phyloP scores from a whole-genome alignment of 2,113 vertebrate genomes.

The Rhombomys opimus region DNA sequence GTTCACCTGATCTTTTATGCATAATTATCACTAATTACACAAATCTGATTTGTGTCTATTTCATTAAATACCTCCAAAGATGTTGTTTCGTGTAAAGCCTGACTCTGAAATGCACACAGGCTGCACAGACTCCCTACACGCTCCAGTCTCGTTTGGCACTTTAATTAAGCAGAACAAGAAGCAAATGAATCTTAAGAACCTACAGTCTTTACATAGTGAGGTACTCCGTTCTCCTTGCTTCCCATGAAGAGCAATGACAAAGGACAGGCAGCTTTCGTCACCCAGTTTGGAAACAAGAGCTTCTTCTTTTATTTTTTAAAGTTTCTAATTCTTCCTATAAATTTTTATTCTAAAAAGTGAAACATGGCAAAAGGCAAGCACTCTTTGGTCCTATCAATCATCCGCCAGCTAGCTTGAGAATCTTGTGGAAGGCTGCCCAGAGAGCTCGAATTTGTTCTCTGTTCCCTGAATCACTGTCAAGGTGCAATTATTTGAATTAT shows the following conservation, averaged over 20 bases:
- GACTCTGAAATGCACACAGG: neutral
- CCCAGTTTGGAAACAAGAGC: conserved; percentile 24
- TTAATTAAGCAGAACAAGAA: conserved; percentile 50
- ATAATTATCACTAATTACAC: conserved; percentile 22
- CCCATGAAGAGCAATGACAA: neutral
- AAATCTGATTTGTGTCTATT: conserved; percentile 42
- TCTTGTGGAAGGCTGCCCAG: conserved; percentile 51
- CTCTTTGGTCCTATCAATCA: conserved; percentile 57
- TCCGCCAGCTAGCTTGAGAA: conserved; percentile 8
- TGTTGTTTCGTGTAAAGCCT: neutral
- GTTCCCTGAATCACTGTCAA: conserved; percentile 50
- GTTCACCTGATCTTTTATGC: conserved; percentile 36
- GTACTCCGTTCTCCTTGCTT: neutral
- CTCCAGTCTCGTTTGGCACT: conserved; percentile 20
- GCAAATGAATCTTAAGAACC: neutral
- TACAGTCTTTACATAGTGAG: neutral
- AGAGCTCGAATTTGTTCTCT: conserved; percentile 26
- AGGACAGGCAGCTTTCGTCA: neutral
- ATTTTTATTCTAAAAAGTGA: conserved; percentile 69
- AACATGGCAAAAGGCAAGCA: conserved; percentile 28
- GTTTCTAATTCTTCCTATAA: conserved; percentile 53
- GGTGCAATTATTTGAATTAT: conserved; percentile 52
- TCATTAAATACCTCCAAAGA: neutral
- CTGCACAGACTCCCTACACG: neutral
- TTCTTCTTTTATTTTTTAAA: neutral